Evolutionary conservation across 37 sponge, comb jelly and placozoan genomes (phyloP), one percentile per base, ranked within the genome.

Genomic region (Chondrilla cf. caribensis): DNA sequence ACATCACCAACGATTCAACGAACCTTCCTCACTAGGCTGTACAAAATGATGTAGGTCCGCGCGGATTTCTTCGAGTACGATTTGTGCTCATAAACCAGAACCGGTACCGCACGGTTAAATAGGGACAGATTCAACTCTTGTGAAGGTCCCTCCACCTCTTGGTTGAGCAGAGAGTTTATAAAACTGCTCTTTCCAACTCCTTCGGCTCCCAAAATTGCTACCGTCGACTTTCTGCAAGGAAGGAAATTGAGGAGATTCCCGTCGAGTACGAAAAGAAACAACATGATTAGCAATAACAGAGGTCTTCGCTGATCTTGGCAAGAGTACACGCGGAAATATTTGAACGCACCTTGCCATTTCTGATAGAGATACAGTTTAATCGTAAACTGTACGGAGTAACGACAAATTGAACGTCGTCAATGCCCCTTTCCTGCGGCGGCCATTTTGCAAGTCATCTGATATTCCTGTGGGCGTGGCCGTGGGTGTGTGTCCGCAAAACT

Each of bases 121-220:
- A 67, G 17, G 1, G 28, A 4, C 68, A 67, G 0, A 4, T 7
- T 67, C 29, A 29, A 1, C 1, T 67, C 35, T 8, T 67, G 68
- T 29, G 28, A 26, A 17, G 32, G 68, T 33, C 68, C 32, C 17
- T 67, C 14, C 33, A 33, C 29, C 35, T 67, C 33, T 1, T 67
- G n/a, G 17, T 4, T 3, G 4, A 26, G 29, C 17, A 67, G 28
- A 67, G 68, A 67, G 35, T 62, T 58, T 24, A 90, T 80, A 44
- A 90, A 90, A 24, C 87, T 65, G 57, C 67, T 81, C 82, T 86
- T 87, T 6, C 91, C 91, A 14, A 90, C 91, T 0, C 87, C 85
- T 38, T 54, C 81, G 44, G 70, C 39, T 1, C 91, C 91, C 38
- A 84, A 26, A 67, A 8, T 67, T 6, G 35, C 29, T 4, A 67